phyloP scores from a whole-genome alignment of 2,113 vertebrate genomes.

The Scomber japonicus region DNA sequence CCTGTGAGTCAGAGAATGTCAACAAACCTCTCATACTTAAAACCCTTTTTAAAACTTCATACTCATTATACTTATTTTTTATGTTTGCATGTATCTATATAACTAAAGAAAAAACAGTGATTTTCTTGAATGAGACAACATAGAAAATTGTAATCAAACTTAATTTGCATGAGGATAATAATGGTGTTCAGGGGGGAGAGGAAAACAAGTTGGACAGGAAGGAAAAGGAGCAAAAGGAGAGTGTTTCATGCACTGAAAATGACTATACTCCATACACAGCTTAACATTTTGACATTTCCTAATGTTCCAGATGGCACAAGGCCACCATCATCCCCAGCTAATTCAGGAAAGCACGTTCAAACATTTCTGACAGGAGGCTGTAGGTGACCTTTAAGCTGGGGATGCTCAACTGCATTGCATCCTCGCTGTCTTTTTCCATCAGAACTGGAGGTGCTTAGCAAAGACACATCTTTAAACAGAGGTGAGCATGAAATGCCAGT shows the following conservation, averaged over 20 bases:
- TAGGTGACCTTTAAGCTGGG: slow-evolving; percentile 75
- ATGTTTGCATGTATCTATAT: no score
- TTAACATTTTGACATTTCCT: slow-evolving; percentile 43
- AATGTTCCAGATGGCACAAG: slow-evolving; percentile 32
- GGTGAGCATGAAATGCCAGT: slow-evolving; percentile 74
- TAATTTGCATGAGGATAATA: neutral
- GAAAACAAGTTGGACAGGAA: neutral
- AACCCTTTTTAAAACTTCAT: no score
- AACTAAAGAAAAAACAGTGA: no score
- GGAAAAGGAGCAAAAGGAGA: neutral
- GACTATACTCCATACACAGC: neutral
- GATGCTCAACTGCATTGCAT: slow-evolving; percentile 40
- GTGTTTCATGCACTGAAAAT: slow-evolving; percentile 3
- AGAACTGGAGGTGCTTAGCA: slow-evolving; percentile 29
- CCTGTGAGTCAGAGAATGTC: neutral
- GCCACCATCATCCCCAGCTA: slow-evolving; percentile 26
- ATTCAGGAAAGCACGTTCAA: slow-evolving; percentile 36
- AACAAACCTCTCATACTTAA: no score
- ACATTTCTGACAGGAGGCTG: slow-evolving; percentile 64
- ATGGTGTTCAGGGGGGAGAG: neutral
- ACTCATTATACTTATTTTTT: no score
- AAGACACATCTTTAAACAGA: slow-evolving; percentile 53
- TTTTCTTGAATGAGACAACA: neutral
- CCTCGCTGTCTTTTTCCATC: slow-evolving; percentile 55
- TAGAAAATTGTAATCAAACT: neutral